Evolutionary conservation across 1,140 invertebrate genomes (phyloP).

Genomic region (Alviniconcha marisindica): DNA sequence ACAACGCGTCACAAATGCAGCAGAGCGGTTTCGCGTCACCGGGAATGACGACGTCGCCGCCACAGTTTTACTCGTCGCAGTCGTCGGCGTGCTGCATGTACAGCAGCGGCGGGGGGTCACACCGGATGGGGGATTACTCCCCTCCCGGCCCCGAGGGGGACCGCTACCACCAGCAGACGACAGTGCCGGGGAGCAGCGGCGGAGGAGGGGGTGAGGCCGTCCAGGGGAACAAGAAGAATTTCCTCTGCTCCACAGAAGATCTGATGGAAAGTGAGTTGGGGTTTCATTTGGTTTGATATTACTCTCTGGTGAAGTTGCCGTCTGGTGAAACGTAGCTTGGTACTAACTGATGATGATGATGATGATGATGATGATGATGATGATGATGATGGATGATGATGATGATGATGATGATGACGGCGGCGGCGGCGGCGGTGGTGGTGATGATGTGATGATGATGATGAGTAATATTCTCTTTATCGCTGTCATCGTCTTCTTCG

Average conservation of each 20-base stretch:
- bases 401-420: too few species aligned
- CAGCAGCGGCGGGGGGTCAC: not conserved
- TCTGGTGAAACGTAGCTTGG: too few species aligned
- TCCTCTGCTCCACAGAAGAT: slow-evolving; percentile 29
- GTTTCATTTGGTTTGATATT: too few species aligned
- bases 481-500: too few species aligned
- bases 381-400: too few species aligned
- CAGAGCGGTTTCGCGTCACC: slow-evolving; percentile 12
- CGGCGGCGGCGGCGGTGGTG: too few species aligned
- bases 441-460: too few species aligned
- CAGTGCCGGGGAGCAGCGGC: not conserved
- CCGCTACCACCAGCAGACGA: not conserved
- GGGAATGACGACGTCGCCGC: slow-evolving; percentile 23
- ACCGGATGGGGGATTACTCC: slow-evolving; percentile 9
- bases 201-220: not conserved
- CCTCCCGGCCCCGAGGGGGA: not conserved
- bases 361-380: too few species aligned
- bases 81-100: slow-evolving; percentile 36
- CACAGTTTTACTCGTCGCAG: slow-evolving; percentile 17
- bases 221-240: slow-evolving; percentile 28
- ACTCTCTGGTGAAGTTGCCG: too few species aligned
- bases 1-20: slow-evolving; percentile 22
- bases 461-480: too few species aligned
- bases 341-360: too few species aligned
- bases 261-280: slow-evolving; percentile 34